These are phyloP conservation scores for Micropoecilia bifurca DNA, from an alignment of 2,797 vertebrate genomes.

Conservation along the genomic window DNA sequence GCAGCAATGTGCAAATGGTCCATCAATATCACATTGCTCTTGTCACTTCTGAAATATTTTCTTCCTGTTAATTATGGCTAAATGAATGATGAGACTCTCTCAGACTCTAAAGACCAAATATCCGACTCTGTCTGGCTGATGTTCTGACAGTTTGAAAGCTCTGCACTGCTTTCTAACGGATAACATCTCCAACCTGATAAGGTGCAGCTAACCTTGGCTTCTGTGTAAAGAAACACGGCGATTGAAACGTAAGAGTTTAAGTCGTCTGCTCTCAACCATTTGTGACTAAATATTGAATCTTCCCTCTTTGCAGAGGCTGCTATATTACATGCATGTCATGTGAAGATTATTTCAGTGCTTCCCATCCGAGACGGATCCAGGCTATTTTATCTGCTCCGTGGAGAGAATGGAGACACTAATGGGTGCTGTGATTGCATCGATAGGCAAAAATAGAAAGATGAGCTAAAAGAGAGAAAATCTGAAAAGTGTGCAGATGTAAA, in stretches of 20 bases:
- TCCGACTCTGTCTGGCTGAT: not conserved
- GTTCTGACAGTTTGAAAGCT: not conserved
- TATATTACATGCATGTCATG: slow-evolving; percentile 69
- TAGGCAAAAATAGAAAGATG: slow-evolving; percentile 74
- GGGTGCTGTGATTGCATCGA: slow-evolving; percentile 65
- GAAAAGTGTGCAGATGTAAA: slow-evolving; percentile 68
- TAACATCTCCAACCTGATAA: slow-evolving; percentile 18
- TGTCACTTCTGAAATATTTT: not conserved
- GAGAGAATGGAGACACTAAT: slow-evolving; percentile 67
- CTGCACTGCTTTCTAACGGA: slow-evolving; percentile 17
- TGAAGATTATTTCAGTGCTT: slow-evolving; percentile 58
- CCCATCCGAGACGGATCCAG: slow-evolving; percentile 62
- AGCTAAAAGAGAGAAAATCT: slow-evolving; percentile 62
- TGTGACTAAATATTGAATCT: slow-evolving; percentile 71
- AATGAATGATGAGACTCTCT: slow-evolving; percentile 25
- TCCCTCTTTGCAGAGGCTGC: slow-evolving; percentile 42
- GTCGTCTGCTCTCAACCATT: slow-evolving; percentile 48
- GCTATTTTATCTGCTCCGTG: slow-evolving; percentile 57
- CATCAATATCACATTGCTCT: not conserved
- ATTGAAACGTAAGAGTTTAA: slow-evolving; percentile 35
- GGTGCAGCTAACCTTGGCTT: slow-evolving; percentile 24
- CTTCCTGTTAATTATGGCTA: not conserved
- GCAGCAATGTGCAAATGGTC: not conserved
- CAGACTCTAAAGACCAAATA: slow-evolving; percentile 21
- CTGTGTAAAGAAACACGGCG: slow-evolving; percentile 36